A percentile compares a stretch with the other conserved stretches of the same genome.
Evolutionary conservation across 2,797 vertebrate species (phyloP).

Genomic region (Podarcis lilfordi): DNA sequence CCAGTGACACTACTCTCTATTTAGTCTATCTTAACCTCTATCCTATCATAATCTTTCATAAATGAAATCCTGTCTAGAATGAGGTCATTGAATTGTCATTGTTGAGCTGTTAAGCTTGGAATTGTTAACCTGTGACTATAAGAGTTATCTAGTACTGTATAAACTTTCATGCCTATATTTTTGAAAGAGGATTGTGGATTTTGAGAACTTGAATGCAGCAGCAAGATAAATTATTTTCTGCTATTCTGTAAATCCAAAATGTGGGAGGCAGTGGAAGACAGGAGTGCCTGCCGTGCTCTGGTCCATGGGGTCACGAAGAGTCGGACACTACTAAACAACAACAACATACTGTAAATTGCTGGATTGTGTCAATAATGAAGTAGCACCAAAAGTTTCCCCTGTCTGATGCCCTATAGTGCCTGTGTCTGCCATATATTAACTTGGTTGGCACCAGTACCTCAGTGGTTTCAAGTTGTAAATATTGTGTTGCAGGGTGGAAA

Average conservation of each 20-base stretch:
- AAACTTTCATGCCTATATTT: background rate
- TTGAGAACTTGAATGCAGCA: background rate
- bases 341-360: background rate
- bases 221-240: background rate
- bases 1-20: background rate
- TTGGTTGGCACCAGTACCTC: background rate
- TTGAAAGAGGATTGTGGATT: background rate
- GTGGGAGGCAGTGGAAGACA: no score
- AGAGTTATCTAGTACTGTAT: background rate
- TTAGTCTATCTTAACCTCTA: background rate
- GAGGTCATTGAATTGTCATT: background rate
- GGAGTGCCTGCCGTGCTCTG: no score
- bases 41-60: background rate
- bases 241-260: background rate
- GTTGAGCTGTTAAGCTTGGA: background rate
- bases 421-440: background rate
- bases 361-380: background rate
- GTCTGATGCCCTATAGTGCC: background rate
- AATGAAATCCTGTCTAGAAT: background rate
- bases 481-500: constrained; percentile 82
- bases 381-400: background rate
- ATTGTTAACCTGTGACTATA: background rate
- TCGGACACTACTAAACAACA: no score
- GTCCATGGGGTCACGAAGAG: no score
- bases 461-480: constrained; percentile 29